Evolutionary conservation across 2,113 vertebrate genomes (phyloP), one percentile per base, ranked within the genome.

Genomic region (Sorex araneus): DNA sequence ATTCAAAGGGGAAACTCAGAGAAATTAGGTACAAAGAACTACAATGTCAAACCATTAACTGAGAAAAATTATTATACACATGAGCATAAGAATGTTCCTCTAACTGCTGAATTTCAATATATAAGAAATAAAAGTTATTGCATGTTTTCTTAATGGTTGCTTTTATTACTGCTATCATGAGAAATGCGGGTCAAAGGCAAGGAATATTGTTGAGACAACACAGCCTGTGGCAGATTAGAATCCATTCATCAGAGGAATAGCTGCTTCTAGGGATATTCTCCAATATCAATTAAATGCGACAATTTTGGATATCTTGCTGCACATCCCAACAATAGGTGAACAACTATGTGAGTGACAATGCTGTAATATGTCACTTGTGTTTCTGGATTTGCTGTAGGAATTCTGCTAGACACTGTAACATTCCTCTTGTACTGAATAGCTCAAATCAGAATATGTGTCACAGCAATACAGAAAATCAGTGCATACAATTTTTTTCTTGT

Each of bases 331-430:
- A 64, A 66, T 0, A 76, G 54, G 67, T 92, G 70, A 79, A n/a
- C 54, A 74, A 69, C 43, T 19, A 10, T 77, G 64, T 36, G 64
- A 63, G 28, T 87, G 95, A 87, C 47, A 85, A 43, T 5, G 13
- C 69, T 77, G 9, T 73, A 64, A 71, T 76, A 43, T 66, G 23
- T 74, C 90, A 84, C 28, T 94, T 89, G 81, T 12, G 63, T 57
- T 94, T 90, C 82, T 94, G 63, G 34, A 47, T 7, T 6, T 67
- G 90, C 92, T 90, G 79, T 57, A 89, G 89, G 84, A 96, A 89
- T 94, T 95, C 90, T 86, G 69, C 76, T 69, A 71, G 77, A 94
- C 40, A 28, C 32, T 13, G 25, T 63, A 73, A 94, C 76, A 83
- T 50, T 60, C 45, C 30, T 25, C 21, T 76, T 30, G 32, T 18